Conservation (phyloP, 2,113 vertebrate species). For the Serilophus lunatus region DNA sequence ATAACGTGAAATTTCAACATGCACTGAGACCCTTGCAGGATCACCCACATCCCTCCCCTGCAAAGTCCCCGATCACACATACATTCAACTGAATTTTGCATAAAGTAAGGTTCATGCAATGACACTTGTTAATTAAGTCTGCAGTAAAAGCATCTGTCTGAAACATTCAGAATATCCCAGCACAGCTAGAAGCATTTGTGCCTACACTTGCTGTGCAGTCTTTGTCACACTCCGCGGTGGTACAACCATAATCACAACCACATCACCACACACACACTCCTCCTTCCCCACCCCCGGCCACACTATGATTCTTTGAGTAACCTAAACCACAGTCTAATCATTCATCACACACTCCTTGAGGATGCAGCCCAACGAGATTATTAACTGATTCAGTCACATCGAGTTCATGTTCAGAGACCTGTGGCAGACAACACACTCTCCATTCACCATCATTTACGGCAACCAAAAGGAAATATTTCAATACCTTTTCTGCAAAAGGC, state of each 20-base stretch:
- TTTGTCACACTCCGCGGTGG: not conserved
- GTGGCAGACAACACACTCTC: not conserved
- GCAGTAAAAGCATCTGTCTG: not conserved
- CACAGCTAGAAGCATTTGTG: not conserved
- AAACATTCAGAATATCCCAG: not conserved
- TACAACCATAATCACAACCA: not conserved
- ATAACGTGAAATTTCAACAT: not conserved
- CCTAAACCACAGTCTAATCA: not conserved
- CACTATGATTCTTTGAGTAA: not conserved
- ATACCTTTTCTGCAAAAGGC: not conserved
- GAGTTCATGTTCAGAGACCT: not conserved
- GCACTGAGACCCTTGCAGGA: not conserved
- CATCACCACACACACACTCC: not conserved
- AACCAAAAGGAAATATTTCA: not conserved
- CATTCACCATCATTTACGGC: not conserved
- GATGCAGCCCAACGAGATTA: not conserved
- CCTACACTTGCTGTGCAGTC: not conserved
- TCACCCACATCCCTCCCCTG: accelerated
- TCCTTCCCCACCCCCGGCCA: not conserved
- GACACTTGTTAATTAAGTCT: not conserved
- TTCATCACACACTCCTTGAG: not conserved
- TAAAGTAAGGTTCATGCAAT: not conserved
- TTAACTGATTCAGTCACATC: not conserved
- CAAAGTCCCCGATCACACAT: not conserved
- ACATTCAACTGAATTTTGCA: not conserved